These are phyloP conservation scores for Euzophera pinguis DNA, from an alignment of 2,888 invertebrate species.

Conservation along the genomic window DNA sequence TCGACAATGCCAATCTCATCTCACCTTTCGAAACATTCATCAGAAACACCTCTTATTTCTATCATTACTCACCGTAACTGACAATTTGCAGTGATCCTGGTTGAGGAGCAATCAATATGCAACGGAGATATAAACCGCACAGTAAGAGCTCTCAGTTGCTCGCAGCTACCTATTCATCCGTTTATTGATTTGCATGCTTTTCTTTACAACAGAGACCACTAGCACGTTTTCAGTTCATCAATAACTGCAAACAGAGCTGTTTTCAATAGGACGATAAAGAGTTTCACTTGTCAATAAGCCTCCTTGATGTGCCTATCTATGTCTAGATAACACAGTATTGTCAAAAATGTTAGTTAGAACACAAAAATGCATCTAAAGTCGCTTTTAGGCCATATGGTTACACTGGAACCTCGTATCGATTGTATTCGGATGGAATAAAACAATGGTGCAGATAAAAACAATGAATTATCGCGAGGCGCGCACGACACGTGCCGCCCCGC, in stretches of 20 bases:
- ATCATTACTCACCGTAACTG: constrained; percentile 52
- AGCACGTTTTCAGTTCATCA: constrained; percentile 56
- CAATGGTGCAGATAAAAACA: constrained; percentile 70
- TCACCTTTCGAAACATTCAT: not conserved
- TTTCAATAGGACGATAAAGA: constrained; percentile 60
- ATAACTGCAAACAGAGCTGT: constrained; percentile 55
- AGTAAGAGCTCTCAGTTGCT: constrained; percentile 51
- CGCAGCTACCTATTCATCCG: constrained; percentile 56
- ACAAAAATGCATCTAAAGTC: constrained; percentile 36
- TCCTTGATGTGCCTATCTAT: constrained; percentile 39
- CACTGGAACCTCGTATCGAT: constrained; percentile 64
- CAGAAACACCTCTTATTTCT: not conserved
- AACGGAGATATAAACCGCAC: constrained; percentile 61
- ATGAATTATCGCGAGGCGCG: constrained; percentile 72
- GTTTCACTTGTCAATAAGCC: constrained; percentile 75
- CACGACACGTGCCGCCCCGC: constrained; percentile 77
- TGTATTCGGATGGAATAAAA: constrained; percentile 63
- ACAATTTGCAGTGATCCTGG: constrained; percentile 51
- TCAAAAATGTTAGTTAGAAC: constrained; percentile 35
- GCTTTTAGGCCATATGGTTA: constrained; percentile 52
- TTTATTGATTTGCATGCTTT: constrained; percentile 72
- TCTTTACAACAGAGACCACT: constrained; percentile 59
- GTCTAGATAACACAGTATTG: constrained; percentile 43
- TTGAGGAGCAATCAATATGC: constrained; percentile 70
- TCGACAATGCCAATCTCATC: not conserved